Conservation (phyloP, 2,113 vertebrate genomes). For the Gymnobelideus leadbeateri region DNA sequence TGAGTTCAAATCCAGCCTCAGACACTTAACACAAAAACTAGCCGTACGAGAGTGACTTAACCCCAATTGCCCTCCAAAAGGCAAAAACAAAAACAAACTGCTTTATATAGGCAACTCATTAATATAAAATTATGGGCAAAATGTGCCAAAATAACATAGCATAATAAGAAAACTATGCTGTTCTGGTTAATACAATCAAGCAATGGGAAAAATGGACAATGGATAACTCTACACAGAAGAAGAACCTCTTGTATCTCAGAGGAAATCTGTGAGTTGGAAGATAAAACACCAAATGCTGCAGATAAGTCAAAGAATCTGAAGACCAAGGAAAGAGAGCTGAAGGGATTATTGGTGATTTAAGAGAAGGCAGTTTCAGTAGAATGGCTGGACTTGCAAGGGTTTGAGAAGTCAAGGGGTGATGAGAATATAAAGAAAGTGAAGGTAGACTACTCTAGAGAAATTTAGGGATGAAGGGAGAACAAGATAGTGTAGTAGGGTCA, state of each 20-base stretch:
- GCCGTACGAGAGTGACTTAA: too few species aligned
- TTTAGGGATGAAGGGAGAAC: neutral
- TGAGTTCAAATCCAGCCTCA: too few species aligned
- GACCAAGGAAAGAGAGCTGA: neutral
- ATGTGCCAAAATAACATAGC: neutral
- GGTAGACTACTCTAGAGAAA: neutral
- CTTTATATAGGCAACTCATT: neutral
- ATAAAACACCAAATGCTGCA: neutral
- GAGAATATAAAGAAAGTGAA: neutral
- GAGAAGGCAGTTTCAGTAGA: neutral
- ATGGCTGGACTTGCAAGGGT: neutral
- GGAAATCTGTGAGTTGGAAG: neutral
- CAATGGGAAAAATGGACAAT: neutral
- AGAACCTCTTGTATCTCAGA: neutral
- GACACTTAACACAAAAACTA: too few species aligned
- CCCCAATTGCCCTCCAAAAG: too few species aligned
- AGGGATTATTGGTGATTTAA: neutral
- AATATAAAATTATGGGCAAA: neutral
- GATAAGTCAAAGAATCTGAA: neutral
- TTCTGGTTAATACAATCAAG: neutral
- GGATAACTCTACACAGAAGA: neutral
- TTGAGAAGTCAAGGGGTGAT: neutral
- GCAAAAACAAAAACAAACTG: neutral
- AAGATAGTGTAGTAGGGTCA: neutral
- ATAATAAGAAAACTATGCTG: neutral